A percentile compares a stretch with the other conserved stretches of the same genome.
Conservation (phyloP, 2,797 vertebrate species). For the Bucorvus abyssinicus region DNA sequence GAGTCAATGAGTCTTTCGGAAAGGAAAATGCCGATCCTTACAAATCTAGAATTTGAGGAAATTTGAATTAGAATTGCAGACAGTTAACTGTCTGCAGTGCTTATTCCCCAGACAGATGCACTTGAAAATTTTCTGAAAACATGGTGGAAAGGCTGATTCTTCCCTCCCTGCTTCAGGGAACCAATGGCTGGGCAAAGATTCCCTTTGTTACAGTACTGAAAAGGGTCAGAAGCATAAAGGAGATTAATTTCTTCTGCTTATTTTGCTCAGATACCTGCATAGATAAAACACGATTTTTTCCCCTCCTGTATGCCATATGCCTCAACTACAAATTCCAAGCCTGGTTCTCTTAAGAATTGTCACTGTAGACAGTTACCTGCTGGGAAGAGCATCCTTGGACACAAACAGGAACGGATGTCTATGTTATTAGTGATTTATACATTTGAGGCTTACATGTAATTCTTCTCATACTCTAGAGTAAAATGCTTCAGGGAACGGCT, state of each 20-base stretch:
- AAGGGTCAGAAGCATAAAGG: background rate
- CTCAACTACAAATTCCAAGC: background rate
- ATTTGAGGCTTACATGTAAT: background rate
- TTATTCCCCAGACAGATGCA: background rate
- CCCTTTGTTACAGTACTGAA: background rate
- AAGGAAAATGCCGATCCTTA: background rate
- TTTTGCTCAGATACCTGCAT: background rate
- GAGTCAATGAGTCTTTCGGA: background rate
- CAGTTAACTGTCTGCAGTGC: background rate
- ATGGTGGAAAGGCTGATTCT: background rate
- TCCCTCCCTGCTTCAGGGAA: background rate
- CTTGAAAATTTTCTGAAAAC: background rate
- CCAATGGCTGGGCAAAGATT: background rate
- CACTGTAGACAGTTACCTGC: background rate
- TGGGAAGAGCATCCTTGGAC: background rate
- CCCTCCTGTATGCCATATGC: accelerated
- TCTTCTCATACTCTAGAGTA: background rate
- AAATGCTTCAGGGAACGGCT: background rate
- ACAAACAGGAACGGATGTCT: accelerated
- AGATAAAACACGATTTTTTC: background rate
- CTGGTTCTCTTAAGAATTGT: background rate
- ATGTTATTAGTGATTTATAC: accelerated
- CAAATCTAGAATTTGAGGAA: background rate
- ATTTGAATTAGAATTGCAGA: background rate
- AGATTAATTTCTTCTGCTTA: background rate